phyloP scores from a whole-genome alignment of 2,113 vertebrate species.

The Lepus americanus region DNA sequence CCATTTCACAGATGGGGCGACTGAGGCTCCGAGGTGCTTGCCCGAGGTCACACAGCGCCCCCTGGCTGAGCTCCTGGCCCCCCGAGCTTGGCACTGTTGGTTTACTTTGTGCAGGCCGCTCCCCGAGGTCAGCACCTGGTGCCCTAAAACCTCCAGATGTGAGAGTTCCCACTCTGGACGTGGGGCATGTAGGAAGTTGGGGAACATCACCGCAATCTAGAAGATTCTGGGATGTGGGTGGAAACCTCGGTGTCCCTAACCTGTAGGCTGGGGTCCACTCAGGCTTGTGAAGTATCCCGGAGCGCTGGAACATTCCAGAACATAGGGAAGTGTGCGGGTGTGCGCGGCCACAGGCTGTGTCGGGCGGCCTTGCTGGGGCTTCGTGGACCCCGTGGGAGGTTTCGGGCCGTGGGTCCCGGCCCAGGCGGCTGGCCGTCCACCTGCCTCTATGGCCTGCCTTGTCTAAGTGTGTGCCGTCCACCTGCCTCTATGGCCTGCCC shows the following conservation, averaged over 20 bases:
- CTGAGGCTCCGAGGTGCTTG: neutral
- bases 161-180: neutral
- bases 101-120: neutral
- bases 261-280: neutral
- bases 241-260: neutral
- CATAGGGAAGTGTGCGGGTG: accelerated
- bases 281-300: neutral
- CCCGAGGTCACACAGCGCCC: neutral
- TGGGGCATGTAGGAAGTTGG: neutral
- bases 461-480: no score
- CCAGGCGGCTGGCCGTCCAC: neutral
- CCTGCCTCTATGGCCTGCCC: neutral
- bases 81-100: neutral
- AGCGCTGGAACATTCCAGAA: neutral
- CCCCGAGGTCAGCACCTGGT: neutral
- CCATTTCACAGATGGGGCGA: neutral
- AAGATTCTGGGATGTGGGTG: neutral
- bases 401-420: accelerated
- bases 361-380: no score
- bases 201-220: neutral
- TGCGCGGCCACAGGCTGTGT: neutral
- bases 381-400: neutral
- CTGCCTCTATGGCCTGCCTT: neutral
- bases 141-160: neutral
- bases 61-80: neutral